Percentiles rank a stretch among this genome's conserved stretches.
phyloP scores from a whole-genome alignment of 1,140 invertebrate genomes.

The Cydia amplana region DNA sequence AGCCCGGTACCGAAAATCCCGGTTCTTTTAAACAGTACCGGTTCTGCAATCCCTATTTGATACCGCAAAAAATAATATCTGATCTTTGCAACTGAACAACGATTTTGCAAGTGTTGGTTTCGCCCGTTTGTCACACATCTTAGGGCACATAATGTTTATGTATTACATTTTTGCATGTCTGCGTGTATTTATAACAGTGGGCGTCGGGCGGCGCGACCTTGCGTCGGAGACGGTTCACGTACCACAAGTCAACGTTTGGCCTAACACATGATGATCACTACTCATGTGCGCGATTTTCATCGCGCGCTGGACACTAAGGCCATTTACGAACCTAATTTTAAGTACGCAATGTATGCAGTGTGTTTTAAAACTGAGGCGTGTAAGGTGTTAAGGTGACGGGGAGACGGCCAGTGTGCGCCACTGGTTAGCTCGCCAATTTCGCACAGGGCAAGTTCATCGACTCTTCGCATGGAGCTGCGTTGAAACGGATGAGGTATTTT shows the following conservation, averaged over 20 bases:
- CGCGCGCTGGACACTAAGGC: constrained; percentile 34
- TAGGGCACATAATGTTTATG: constrained; percentile 55
- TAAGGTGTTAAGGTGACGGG: constrained; percentile 38
- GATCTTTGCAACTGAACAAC: not conserved
- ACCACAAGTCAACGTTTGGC: constrained; percentile 45
- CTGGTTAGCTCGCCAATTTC: constrained; percentile 68
- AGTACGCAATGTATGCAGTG: constrained; percentile 41
- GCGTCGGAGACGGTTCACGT: constrained; percentile 59
- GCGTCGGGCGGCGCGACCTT: constrained; percentile 70
- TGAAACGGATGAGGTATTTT: constrained; percentile 57
- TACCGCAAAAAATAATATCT: not conserved
- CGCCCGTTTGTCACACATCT: constrained; percentile 40
- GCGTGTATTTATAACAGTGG: constrained; percentile 72
- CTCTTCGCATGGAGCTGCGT: constrained; percentile 51
- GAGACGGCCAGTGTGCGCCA: constrained; percentile 52
- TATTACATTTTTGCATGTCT: constrained; percentile 70
- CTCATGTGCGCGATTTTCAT: constrained; percentile 40
- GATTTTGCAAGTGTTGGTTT: constrained; percentile 33
- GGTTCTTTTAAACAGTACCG: too few species aligned
- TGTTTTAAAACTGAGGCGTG: not conserved
- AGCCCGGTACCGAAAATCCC: too few species aligned
- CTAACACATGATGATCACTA: constrained; percentile 33
- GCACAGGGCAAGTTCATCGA: constrained; percentile 74
- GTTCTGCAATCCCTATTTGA: too few species aligned
- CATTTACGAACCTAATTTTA: not conserved